These are phyloP conservation scores for Scleropages formosus DNA, from an alignment of 2,797 vertebrate species.

Conservation along the genomic window DNA sequence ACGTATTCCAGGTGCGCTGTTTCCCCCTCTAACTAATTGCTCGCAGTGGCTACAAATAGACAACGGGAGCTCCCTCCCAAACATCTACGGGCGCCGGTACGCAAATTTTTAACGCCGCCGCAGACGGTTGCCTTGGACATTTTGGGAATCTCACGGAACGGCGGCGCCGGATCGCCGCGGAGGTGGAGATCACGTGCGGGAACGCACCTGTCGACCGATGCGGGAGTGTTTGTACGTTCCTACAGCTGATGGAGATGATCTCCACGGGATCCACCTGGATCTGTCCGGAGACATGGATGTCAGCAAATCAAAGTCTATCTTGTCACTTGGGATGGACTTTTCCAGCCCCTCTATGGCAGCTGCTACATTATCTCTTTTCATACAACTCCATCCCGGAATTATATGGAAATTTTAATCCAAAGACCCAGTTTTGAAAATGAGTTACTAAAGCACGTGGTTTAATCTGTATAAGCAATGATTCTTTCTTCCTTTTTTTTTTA, in stretches of 20 bases:
- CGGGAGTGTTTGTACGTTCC: constrained; percentile 22
- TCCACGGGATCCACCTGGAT: neutral
- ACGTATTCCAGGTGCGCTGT: neutral
- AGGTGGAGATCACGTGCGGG: neutral
- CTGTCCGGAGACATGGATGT: neutral
- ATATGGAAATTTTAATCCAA: neutral
- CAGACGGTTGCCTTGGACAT: neutral
- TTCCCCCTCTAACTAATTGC: neutral
- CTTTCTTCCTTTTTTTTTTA: neutral
- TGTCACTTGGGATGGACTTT: neutral
- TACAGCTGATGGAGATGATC: constrained; percentile 30
- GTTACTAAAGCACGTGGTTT: neutral
- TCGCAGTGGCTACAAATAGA: neutral
- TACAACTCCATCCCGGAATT: neutral
- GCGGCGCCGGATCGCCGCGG: neutral
- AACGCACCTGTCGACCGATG: constrained; percentile 45
- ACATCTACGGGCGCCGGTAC: neutral
- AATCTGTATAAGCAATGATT: neutral
- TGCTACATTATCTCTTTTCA: neutral
- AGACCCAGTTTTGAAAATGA: neutral
- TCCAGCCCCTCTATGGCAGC: neutral
- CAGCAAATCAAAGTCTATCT: neutral
- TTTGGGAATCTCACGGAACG: neutral
- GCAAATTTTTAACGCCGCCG: neutral
- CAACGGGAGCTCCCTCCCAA: neutral